Evolutionary conservation across 2,888 invertebrate genomes (phyloP), one percentile per base, ranked within the genome.

Genomic region (Volucella inanis): DNA sequence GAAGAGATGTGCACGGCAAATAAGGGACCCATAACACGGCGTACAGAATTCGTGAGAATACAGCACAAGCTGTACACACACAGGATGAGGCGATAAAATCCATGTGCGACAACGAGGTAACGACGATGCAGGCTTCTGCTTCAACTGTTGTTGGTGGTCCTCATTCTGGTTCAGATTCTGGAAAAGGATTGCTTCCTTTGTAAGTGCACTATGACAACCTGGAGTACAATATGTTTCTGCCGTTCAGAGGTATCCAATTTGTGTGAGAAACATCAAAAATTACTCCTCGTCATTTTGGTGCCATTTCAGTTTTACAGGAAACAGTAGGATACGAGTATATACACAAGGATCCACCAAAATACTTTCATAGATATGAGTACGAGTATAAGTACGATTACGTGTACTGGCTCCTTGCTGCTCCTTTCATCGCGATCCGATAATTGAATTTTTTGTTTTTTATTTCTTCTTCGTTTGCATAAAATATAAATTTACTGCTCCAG

Each of bases 401-500:
- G 54, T 39, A 49, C 52, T 49, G 39, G 14, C 9, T 43, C 41
- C 14, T 14, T 54, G 11, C 47, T 52, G 11, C 47, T 72, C 76
- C 39, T 39, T 31, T 65, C 59, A 47, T 52, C 47, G n/a, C 52
- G 54, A 68, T 54, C 70, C 68, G 64, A 75, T 81, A 80, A 81
- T 61, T 79, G 71, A 65, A 80, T 57, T 75, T 70, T 71, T 55
- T 67, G 38, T 45, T 47, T 38, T 22, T 18, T 18, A 2, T 18
- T 15, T 47, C 45, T n/a, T 81, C 75, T 65, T 79, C 31, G 18
- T 43, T 54, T 65, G 65, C 62, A 76, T 62, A 62, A 75, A 75
- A 78, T 65, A 75, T 75, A 65, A 81, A 82, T 77, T 74, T 75
- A 78, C 77, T 79, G 59, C 77, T 75, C 22, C 31, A 31, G 31